phyloP scores from a whole-genome alignment of 1,140 invertebrate species.

The Brachionus angularis region DNA sequence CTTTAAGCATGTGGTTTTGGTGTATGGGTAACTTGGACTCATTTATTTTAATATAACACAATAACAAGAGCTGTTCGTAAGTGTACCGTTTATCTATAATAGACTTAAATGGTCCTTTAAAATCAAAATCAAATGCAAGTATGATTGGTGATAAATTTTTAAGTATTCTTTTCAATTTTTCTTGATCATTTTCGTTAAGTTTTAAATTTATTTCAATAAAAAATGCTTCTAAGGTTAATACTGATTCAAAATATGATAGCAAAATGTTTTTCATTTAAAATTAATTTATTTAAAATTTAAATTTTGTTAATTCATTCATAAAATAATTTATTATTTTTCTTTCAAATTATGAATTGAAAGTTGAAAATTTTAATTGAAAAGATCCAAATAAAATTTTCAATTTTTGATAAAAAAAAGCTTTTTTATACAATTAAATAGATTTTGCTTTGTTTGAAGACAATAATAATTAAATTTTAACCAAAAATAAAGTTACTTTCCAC shows the following conservation, averaged over 20 bases:
- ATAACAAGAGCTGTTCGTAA: slow-evolving; percentile 28
- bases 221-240: slow-evolving; percentile 15
- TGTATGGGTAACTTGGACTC: not conserved
- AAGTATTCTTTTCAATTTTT: not conserved
- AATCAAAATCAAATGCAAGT: slow-evolving; percentile 26
- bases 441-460: too few relatives aligned
- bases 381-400: too few relatives aligned
- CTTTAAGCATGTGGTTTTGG: slow-evolving; percentile 14
- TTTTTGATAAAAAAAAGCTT: too few relatives aligned
- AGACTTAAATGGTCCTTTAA: slow-evolving; percentile 31
- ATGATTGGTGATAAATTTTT: slow-evolving; percentile 18
- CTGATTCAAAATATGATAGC: slow-evolving; percentile 15
- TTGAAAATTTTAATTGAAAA: too few relatives aligned
- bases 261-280: slow-evolving; percentile 39
- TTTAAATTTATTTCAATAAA: slow-evolving; percentile 33
- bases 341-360: too few relatives aligned
- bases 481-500: too few relatives aligned
- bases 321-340: too few relatives aligned
- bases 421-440: too few relatives aligned
- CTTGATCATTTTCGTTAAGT: not conserved
- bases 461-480: too few relatives aligned
- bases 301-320: not conserved
- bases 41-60: slow-evolving; percentile 36
- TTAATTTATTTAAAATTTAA: not conserved
- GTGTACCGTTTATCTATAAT: not conserved